Evolutionary conservation across 1,140 invertebrate genomes (phyloP).

Genomic region (Neodiprion lecontei): DNA sequence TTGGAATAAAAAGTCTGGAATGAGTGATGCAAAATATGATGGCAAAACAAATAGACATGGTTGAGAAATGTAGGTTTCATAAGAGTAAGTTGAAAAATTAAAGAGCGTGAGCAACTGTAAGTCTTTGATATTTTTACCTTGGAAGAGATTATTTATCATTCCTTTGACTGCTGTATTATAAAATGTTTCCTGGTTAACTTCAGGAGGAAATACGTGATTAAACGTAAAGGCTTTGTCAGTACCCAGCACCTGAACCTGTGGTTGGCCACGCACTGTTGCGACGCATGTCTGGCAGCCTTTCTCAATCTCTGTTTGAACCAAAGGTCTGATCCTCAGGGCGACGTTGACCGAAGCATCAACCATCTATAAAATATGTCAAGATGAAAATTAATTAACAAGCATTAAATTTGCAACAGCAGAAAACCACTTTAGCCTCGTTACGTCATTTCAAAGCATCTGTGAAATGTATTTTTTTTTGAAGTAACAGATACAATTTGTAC

Average conservation of each 20-base stretch:
- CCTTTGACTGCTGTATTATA: conserved; percentile 79
- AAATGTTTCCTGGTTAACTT: conserved; percentile 75
- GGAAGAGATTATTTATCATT: conserved; percentile 81
- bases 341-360: conserved; percentile 69
- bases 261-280: conserved; percentile 65
- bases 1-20: too few relatives aligned
- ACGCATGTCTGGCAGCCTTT: conserved; percentile 74
- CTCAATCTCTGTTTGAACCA: conserved; percentile 74
- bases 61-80: too few relatives aligned
- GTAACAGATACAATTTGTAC: too few relatives aligned
- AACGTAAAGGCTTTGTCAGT: conserved; percentile 84
- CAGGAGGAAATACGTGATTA: conserved; percentile 82
- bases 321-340: conserved; percentile 80
- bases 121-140: conserved; percentile 64
- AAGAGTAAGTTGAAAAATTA: too few relatives aligned
- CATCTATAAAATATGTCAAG: conserved; percentile 32
- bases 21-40: too few relatives aligned
- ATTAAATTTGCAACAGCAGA: too few relatives aligned
- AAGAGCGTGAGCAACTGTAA: background rate
- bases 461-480: too few relatives aligned
- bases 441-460: too few relatives aligned
- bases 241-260: conserved; percentile 76
- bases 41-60: too few relatives aligned
- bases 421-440: too few relatives aligned
- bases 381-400: too few relatives aligned